A percentile compares a stretch with the other conserved stretches of the same genome.
Evolutionary conservation across 37 sponge, comb jelly and placozoan species (phyloP).

Genomic region (Oscarella lobularis): DNA sequence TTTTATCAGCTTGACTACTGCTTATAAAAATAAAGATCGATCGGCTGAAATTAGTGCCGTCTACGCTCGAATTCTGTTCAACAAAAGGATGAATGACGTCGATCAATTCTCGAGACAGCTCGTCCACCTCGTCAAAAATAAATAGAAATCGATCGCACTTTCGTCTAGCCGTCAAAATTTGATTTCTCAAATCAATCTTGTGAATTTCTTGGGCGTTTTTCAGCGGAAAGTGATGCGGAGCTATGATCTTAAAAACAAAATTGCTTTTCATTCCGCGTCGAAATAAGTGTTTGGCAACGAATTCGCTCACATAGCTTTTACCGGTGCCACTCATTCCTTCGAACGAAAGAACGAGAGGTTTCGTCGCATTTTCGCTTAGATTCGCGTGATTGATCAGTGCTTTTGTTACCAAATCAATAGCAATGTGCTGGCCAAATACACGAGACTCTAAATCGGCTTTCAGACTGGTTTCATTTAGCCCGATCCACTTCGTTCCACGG

Average conservation of each 20-base stretch:
- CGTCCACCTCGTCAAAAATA: conserved; percentile 4
- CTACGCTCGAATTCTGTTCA: neutral
- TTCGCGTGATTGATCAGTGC: neutral
- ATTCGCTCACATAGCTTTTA: neutral
- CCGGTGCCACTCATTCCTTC: neutral
- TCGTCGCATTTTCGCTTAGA: neutral
- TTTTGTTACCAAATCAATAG: neutral
- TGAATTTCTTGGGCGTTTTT: neutral
- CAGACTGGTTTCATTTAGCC: neutral
- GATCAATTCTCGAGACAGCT: neutral
- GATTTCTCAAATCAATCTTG: neutral
- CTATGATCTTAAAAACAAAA: neutral
- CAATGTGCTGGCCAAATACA: conserved; percentile 5
- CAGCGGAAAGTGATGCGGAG: neutral
- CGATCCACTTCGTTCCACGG: neutral
- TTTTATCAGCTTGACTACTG: neutral
- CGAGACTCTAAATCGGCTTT: neutral
- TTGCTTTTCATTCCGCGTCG: neutral
- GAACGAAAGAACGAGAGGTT: neutral
- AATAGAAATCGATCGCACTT: neutral
- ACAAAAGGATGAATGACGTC: conserved; percentile 1
- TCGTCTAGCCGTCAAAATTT: neutral
- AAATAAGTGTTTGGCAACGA: neutral
- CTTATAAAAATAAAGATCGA: neutral
- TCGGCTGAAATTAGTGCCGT: neutral